Conservation (phyloP, 2,797 vertebrate genomes). For the Gymnoscopelus braueri region DNA sequence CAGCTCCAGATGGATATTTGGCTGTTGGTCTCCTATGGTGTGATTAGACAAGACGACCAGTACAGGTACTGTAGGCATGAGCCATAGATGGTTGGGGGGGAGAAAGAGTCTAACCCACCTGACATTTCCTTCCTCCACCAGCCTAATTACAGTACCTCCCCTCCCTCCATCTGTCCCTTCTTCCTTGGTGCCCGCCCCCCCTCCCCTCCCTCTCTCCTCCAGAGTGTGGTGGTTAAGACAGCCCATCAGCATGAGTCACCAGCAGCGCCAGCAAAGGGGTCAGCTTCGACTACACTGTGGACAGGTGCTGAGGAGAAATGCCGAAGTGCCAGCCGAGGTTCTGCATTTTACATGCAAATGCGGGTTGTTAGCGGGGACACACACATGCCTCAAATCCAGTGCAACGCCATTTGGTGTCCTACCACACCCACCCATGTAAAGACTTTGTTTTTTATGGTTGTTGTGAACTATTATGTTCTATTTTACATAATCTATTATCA, state of each 20-base stretch:
- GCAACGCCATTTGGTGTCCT: too few relatives aligned
- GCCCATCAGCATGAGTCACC: neutral
- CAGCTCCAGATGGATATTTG: neutral
- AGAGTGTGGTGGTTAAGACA: neutral
- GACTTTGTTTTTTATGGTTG: too few relatives aligned
- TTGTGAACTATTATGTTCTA: too few relatives aligned
- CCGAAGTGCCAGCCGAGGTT: neutral
- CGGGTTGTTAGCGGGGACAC: neutral
- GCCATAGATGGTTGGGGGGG: neutral
- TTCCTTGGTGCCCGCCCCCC: too few relatives aligned
- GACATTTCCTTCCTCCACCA: neutral
- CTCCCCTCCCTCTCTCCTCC: neutral
- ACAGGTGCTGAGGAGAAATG: too few relatives aligned
- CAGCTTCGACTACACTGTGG: neutral
- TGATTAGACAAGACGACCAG: neutral
- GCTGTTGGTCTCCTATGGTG: neutral
- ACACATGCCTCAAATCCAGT: neutral
- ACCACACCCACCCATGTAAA: too few relatives aligned
- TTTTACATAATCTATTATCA: too few relatives aligned
- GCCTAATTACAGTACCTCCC: slow-evolving; percentile 7
- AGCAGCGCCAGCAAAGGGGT: neutral
- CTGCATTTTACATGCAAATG: slow-evolving; percentile 4
- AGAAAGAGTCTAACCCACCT: neutral
- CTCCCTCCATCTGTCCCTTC: neutral
- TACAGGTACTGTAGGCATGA: neutral